A percentile compares a stretch with the other conserved stretches of the same genome.
Evolutionary conservation across 2,113 vertebrate genomes (phyloP).

Genomic region (Chascanopsetta lugubris): DNA sequence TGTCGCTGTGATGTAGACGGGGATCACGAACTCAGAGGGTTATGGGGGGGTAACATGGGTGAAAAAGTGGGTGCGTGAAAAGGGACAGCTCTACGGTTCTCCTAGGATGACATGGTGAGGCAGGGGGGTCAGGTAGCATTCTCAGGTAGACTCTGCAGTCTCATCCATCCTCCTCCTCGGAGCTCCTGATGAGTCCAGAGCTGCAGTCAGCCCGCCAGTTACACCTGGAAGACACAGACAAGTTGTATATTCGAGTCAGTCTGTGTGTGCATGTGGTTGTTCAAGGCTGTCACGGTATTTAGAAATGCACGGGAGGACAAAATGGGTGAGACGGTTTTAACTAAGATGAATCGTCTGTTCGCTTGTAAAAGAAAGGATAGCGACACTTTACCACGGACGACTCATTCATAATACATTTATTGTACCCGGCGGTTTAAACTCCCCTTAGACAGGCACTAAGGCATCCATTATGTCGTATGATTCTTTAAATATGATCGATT

Average conservation of each 20-base stretch:
- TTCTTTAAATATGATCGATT: slow-evolving; percentile 10
- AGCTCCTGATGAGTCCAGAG: slow-evolving; percentile 63
- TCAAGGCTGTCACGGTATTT: slow-evolving; percentile 31
- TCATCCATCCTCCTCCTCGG: slow-evolving; percentile 66
- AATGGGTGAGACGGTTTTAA: slow-evolving; percentile 11
- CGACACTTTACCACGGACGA: slow-evolving; percentile 15
- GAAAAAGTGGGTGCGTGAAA: slow-evolving; percentile 60
- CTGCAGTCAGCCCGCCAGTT: slow-evolving; percentile 67
- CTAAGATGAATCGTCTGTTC: slow-evolving; percentile 19
- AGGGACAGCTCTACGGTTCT: slow-evolving; percentile 51
- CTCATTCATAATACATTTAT: slow-evolving; percentile 12
- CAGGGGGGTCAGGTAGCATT: slow-evolving; percentile 64
- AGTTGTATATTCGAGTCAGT: slow-evolving; percentile 54
- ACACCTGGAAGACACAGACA: slow-evolving; percentile 73
- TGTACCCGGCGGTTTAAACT: not conserved
- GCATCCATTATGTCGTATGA: slow-evolving; percentile 1
- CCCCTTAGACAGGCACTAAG: not conserved
- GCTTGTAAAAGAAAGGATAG: slow-evolving; percentile 13
- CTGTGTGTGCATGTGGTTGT: slow-evolving; percentile 25
- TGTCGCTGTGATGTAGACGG: slow-evolving; percentile 43
- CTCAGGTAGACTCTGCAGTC: slow-evolving; percentile 71
- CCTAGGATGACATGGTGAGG: slow-evolving; percentile 64
- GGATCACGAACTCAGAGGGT: slow-evolving; percentile 54
- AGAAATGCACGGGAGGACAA: slow-evolving; percentile 36
- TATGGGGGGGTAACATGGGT: slow-evolving; percentile 52